phyloP scores from a whole-genome alignment of 35 echinoderm and acorn worm genomes.

The Ptychodera flava region DNA sequence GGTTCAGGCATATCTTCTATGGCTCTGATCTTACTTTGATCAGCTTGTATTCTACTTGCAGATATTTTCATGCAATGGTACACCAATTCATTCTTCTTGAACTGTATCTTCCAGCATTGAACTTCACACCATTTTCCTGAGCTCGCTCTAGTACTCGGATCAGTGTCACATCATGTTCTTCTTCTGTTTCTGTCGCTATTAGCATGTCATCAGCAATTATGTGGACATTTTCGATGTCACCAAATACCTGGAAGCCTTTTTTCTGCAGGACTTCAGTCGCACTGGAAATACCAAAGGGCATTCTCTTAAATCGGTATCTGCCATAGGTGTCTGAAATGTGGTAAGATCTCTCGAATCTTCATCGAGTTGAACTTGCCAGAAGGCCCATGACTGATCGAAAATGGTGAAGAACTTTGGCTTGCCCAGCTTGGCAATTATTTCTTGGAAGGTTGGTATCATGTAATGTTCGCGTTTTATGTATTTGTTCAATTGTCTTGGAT shows the following conservation, averaged over 20 bases:
- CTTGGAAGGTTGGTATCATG: background rate
- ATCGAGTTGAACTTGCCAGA: background rate
- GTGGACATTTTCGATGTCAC: background rate
- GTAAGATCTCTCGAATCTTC: slow-evolving; percentile 30
- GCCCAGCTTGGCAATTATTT: background rate
- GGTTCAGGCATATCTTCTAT: slow-evolving; percentile 33
- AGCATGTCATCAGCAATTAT: slow-evolving; percentile 11
- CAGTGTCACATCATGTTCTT: slow-evolving; percentile 21
- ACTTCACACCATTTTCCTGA: slow-evolving; percentile 14
- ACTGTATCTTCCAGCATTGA: too few species aligned
- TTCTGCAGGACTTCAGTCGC: slow-evolving; percentile 21
- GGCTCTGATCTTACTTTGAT: slow-evolving; percentile 21
- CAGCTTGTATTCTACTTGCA: slow-evolving; percentile 14
- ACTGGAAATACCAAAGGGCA: slow-evolving; percentile 22
- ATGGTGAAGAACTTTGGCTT: background rate
- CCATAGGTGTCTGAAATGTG: slow-evolving; percentile 24
- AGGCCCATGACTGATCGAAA: slow-evolving; percentile 9
- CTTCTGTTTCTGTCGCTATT: slow-evolving; percentile 7
- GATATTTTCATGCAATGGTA: too few species aligned
- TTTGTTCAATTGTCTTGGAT: slow-evolving; percentile 3
- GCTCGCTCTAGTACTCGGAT: background rate
- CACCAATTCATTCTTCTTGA: too few species aligned
- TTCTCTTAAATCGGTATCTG: slow-evolving; percentile 7
- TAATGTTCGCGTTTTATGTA: background rate
- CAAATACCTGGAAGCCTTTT: slow-evolving; percentile 8